Percentiles rank a stretch among this genome's conserved stretches.
Evolutionary conservation across 2,113 vertebrate genomes (phyloP).

Genomic region (Hypocryptadius cinnamomeus): DNA sequence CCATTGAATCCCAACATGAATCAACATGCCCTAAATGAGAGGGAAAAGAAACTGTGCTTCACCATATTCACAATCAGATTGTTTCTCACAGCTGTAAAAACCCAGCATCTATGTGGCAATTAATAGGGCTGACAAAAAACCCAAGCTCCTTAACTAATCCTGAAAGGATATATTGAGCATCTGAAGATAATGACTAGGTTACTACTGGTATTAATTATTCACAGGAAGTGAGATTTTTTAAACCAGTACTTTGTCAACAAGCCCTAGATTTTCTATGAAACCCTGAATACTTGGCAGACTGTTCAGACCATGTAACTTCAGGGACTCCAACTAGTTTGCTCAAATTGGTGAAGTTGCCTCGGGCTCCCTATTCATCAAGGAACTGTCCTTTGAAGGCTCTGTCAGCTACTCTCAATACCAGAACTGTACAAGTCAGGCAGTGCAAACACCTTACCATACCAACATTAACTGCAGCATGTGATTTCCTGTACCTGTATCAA

Average conservation of each 20-base stretch:
- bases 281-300: background rate
- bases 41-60: background rate
- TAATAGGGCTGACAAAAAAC: background rate
- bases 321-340: background rate
- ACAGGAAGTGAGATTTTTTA: background rate
- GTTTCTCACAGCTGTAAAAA: background rate
- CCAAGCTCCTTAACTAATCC: background rate
- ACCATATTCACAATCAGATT: background rate
- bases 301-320: background rate
- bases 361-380: background rate
- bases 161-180: background rate
- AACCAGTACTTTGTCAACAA: background rate
- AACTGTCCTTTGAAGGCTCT: background rate
- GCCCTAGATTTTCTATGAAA: background rate
- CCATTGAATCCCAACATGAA: background rate
- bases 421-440: background rate
- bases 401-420: background rate
- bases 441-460: background rate
- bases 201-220: background rate
- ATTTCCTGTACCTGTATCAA: background rate
- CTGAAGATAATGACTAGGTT: background rate
- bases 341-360: background rate
- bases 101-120: background rate
- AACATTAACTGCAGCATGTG: background rate
- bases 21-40: background rate